Evolutionary conservation across 92 coral and sea anemone species (phyloP).

Genomic region (Bergia sp.): DNA sequence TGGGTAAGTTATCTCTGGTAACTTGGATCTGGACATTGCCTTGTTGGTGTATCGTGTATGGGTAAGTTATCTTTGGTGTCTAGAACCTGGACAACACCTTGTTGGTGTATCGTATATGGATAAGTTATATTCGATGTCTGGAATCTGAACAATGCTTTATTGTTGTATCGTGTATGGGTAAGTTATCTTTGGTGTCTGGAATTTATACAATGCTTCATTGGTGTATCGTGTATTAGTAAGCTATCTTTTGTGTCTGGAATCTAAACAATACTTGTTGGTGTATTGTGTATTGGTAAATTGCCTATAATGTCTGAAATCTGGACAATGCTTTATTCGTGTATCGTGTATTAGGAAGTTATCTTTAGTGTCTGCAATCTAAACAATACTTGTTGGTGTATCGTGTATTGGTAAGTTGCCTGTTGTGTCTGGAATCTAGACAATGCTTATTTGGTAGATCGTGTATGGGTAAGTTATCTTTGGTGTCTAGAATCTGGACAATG

Average conservation of each 20-base stretch:
- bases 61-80: too few relatives aligned
- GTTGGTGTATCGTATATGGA: too few relatives aligned
- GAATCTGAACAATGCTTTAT: too few relatives aligned
- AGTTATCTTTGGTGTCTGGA: slow-evolving; percentile 42
- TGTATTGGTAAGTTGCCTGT: slow-evolving; percentile 69
- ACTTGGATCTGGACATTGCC: too few relatives aligned
- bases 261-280: slow-evolving; percentile 58
- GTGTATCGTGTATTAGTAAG: slow-evolving; percentile 84
- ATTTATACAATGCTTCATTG: slow-evolving; percentile 76
- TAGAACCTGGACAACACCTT: too few relatives aligned
- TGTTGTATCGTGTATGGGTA: too few relatives aligned
- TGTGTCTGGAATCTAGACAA: background rate
- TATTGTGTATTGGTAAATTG: slow-evolving; percentile 57
- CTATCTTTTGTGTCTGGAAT: background rate
- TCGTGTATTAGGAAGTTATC: slow-evolving; percentile 75
- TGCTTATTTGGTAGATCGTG: background rate
- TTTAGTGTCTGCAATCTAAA: background rate
- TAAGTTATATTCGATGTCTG: too few relatives aligned
- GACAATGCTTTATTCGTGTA: slow-evolving; percentile 78
- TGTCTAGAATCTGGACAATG: too few relatives aligned
- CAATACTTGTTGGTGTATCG: slow-evolving; percentile 64
- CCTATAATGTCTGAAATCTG: slow-evolving; percentile 59
- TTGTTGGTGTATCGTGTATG: too few relatives aligned
- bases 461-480: too few relatives aligned
- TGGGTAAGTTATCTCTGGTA: too few relatives aligned